Base-by-base conservation (phyloP, 1,140 invertebrate genomes). In the Eupeodes corollae region DNA sequence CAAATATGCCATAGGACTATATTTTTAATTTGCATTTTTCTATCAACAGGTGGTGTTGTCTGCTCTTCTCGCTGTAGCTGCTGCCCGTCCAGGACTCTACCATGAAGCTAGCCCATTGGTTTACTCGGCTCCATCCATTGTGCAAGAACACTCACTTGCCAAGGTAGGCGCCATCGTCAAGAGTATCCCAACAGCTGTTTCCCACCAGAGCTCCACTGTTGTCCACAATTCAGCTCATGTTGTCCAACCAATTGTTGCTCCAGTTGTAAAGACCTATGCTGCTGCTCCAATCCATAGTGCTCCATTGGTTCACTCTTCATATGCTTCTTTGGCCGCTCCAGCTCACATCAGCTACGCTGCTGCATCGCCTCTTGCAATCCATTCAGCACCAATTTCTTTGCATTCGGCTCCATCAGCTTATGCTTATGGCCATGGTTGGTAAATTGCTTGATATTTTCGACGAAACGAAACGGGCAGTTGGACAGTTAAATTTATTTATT, bases 1-100 rank as follows among this genome's bases (percentile, higher is more conserved):
- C 11, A 14, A 52, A 45, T 21, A n/a, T 0, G 16, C 14, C 40
- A 19, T 19, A 42, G n/a, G 8, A 37, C 5, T 12, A 10, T 34
- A 5, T 33, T 34, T 9, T 33, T 45, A 34, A 16, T 37, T 45
- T 45, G 3, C 1, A 26, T 35, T 14, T 9, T 19, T 8, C 48
- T n/a, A 51, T 16, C 3, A 1, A 51, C 51, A 76, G 74, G 58
- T 76, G 58, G 75, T 77, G 63, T 72, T 80, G 63, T 69, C 72
- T 56, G 72, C 74, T 52, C 55, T 79, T 53, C 53, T 79, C 58
- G 78, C 77, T 52, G 66, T 73, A 14, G 76, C 71, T 33, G 59
- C 71, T 47, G 75, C 75, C 45, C 67, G 69, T 46, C 75, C 75
- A 13, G 73, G 72, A 10, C 52, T 56, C 34, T 45, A 57, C 51